Evolutionary conservation across 2,888 invertebrate genomes (phyloP), one percentile per base, ranked within the genome.

Genomic region (Megaustenia siamemsis): DNA sequence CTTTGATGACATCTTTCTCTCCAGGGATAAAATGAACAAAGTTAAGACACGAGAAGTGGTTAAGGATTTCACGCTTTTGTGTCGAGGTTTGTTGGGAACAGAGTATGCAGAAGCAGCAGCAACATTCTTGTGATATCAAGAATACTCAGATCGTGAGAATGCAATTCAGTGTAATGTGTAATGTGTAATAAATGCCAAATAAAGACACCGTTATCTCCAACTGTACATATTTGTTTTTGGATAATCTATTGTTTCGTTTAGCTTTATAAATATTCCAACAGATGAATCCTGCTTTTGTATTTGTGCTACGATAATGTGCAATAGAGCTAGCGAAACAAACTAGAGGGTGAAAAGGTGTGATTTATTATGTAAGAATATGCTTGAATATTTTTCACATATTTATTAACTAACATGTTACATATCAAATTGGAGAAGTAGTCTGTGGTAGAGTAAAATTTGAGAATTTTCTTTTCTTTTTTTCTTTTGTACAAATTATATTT

Each of bases 11-110:
- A 68, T 79, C 83, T 86, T 86, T 95, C 15, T 12, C 15, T 95
- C 63, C 94, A 97, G 97, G 92, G 97, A 97, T 92, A 96, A 96
- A 90, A 96, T 95, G 80, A 97, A 96, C 93, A 97, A 97, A 93
- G 95, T 97, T 80, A 95, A 96, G 90, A 92, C 97, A 75, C 95
- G 96, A 88, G 97, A 97, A 90, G 95, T 96, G 10, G 96, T 97
- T 0, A 96, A 96, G 90, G 97, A 97, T 92, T 97, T 97, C 94
- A 96, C 97, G 0, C 95, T 97, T 79, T 95, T 96, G 88, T 96
- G 97, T 91, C 95, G 97, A 87, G 97, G 97, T 4, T 95, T 97
- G 63, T 94, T 96, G 73, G 96, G 96, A 85, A 96, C 96, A 0
- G 96, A 96, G 92, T 96, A 96, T 88, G 94, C 92, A n/a, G 90